Conservation (phyloP, 2,888 invertebrate species). For the Ennomos fuscantarius region DNA sequence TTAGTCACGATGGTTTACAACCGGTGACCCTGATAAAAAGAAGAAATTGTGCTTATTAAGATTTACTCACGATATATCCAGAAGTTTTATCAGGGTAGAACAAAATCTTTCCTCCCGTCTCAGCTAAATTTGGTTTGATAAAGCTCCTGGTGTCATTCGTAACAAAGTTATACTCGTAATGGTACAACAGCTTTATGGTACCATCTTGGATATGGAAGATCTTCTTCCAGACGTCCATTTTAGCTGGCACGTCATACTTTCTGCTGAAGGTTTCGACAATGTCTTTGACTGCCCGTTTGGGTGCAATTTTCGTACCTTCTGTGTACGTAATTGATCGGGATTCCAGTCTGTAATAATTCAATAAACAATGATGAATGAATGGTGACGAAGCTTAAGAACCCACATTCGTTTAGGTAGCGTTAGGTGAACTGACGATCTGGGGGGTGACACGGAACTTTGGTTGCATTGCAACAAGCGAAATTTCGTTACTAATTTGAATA, state of each 20-base stretch:
- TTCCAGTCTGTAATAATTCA: slow-evolving; percentile 57
- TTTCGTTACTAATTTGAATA: no score
- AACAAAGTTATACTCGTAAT: slow-evolving; percentile 86
- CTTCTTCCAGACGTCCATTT: slow-evolving; percentile 87
- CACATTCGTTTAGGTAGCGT: no score
- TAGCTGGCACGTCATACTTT: slow-evolving; percentile 81
- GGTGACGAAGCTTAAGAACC: no score
- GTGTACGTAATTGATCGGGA: slow-evolving; percentile 64
- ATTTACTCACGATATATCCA: slow-evolving; percentile 86
- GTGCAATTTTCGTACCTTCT: slow-evolving; percentile 63
- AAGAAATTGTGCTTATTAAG: no score
- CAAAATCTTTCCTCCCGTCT: slow-evolving; percentile 88
- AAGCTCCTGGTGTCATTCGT: slow-evolving; percentile 88
- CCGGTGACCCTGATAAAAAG: no score
- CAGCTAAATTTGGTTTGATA: slow-evolving; percentile 88
- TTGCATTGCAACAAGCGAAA: no score
- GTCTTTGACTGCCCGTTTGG: slow-evolving; percentile 66
- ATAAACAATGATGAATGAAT: no score
- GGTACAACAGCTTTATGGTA: slow-evolving; percentile 86
- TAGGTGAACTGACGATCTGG: no score
- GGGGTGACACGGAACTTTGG: no score
- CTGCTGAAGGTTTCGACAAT: slow-evolving; percentile 87
- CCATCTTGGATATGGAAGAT: slow-evolving; percentile 87
- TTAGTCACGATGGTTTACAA: no score
- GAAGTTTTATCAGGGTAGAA: slow-evolving; percentile 87